Evolutionary conservation across 1,140 invertebrate species (phyloP).

Genomic region (Nomia melanderi): DNA sequence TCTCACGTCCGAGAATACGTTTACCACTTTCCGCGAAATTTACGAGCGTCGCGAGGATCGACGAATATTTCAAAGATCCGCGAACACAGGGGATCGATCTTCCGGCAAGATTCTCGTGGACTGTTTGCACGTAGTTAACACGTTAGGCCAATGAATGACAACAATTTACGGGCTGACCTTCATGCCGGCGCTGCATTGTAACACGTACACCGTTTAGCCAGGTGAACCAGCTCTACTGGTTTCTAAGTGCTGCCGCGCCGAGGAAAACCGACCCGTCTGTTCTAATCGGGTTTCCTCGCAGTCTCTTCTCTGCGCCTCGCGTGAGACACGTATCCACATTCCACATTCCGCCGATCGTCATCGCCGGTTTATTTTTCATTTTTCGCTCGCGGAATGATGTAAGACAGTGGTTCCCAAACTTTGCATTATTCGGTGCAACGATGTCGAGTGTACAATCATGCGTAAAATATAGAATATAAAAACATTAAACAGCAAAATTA

Average conservation of each 20-base stretch:
- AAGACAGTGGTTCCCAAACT: not conserved
- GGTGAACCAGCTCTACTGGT: constrained; percentile 43
- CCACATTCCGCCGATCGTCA: constrained; percentile 14
- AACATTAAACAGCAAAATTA: too few species aligned
- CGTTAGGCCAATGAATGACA: constrained; percentile 47
- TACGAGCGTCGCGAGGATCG: not conserved
- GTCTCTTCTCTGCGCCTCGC: not conserved
- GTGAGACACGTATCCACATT: constrained; percentile 18
- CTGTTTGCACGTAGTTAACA: constrained; percentile 20
- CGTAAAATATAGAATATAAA: too few species aligned
- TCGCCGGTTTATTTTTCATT: not conserved
- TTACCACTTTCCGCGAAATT: too few species aligned
- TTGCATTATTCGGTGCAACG: too few species aligned
- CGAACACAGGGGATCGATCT: constrained; percentile 28
- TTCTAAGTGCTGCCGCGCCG: not conserved
- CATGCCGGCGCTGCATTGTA: constrained; percentile 22
- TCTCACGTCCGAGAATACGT: too few species aligned
- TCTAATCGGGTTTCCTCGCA: constrained; percentile 42
- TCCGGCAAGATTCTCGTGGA: not conserved
- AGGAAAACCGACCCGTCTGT: constrained; percentile 35
- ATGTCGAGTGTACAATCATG: too few species aligned
- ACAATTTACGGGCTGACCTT: constrained; percentile 31
- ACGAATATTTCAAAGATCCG: not conserved
- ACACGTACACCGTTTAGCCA: constrained; percentile 30
- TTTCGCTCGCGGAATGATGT: not conserved